These are phyloP conservation scores for Lasioglossum marginatum DNA, from an alignment of 2,888 invertebrate species.

Conservation along the genomic window DNA sequence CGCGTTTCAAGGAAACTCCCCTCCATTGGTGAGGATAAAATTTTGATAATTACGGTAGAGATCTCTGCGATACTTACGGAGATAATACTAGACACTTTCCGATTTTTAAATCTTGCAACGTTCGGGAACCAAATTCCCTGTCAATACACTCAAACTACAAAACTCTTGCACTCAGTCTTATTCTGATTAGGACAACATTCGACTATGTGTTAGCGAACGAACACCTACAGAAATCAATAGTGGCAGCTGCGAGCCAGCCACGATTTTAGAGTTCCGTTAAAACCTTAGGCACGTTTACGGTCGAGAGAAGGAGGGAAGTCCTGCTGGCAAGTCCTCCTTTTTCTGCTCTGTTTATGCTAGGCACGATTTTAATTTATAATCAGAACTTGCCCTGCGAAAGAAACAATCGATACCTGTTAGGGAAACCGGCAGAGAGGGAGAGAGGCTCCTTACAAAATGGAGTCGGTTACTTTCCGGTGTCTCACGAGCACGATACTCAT, in stretches of 20 bases:
- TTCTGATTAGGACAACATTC: neutral
- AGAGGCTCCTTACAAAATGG: slow-evolving; percentile 10
- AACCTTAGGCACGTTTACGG: slow-evolving; percentile 34
- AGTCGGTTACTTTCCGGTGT: slow-evolving; percentile 36
- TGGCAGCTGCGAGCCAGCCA: neutral
- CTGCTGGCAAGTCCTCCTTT: neutral
- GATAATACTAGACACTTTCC: no score
- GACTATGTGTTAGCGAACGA: neutral
- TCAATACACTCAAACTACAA: no score
- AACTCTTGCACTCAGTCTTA: no score
- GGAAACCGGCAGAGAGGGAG: neutral
- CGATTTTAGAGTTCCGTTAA: neutral
- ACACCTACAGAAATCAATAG: neutral
- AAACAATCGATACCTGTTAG: slow-evolving; percentile 44
- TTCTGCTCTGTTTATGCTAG: slow-evolving; percentile 35
- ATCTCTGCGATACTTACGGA: no score
- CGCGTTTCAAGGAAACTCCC: no score
- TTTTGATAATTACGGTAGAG: no score
- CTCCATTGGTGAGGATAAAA: no score
- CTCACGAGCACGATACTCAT: slow-evolving; percentile 16
- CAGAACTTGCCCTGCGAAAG: slow-evolving; percentile 26
- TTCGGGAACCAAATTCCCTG: no score
- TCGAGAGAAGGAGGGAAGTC: neutral
- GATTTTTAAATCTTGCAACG: no score
- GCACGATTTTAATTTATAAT: slow-evolving; percentile 58